Conservation (phyloP, 2,888 invertebrate species). For the Zootermopsis nevadensis region DNA sequence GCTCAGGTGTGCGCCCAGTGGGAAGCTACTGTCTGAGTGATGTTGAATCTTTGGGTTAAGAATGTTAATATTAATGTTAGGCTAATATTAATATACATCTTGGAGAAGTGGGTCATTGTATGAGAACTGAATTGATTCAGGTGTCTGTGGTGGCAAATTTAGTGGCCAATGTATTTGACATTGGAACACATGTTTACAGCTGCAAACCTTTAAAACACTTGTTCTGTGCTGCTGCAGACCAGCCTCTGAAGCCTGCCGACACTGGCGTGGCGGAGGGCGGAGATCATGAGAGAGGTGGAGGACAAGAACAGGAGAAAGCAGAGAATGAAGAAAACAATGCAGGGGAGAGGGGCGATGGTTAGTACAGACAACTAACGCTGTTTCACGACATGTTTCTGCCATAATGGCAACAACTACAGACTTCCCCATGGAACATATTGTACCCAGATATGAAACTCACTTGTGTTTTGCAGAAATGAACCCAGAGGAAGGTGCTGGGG, state of each 20-base stretch:
- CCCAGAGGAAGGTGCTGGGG: conserved; percentile 4
- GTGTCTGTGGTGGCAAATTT: background rate
- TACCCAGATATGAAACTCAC: no score
- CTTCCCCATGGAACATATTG: no score
- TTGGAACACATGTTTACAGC: no score
- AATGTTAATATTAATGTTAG: background rate
- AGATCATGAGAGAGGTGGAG: conserved; percentile 46
- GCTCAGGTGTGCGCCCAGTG: no score
- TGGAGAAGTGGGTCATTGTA: background rate
- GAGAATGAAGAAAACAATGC: conserved; percentile 51
- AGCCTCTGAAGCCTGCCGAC: conserved; percentile 1
- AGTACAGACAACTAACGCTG: background rate
- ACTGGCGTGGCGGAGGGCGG: conserved; percentile 41
- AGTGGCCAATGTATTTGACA: no score
- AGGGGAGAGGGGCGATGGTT: conserved; percentile 46
- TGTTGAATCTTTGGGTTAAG: no score
- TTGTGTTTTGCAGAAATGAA: conserved; percentile 1
- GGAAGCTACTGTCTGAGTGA: no score
- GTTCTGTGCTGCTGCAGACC: background rate
- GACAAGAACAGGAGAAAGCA: conserved; percentile 43
- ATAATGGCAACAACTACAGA: no score
- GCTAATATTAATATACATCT: background rate
- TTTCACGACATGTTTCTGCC: no score
- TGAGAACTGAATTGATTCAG: background rate
- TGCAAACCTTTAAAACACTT: background rate